Conservation (phyloP, 2,888 invertebrate genomes). For the Aporophyla lueneburgensis region DNA sequence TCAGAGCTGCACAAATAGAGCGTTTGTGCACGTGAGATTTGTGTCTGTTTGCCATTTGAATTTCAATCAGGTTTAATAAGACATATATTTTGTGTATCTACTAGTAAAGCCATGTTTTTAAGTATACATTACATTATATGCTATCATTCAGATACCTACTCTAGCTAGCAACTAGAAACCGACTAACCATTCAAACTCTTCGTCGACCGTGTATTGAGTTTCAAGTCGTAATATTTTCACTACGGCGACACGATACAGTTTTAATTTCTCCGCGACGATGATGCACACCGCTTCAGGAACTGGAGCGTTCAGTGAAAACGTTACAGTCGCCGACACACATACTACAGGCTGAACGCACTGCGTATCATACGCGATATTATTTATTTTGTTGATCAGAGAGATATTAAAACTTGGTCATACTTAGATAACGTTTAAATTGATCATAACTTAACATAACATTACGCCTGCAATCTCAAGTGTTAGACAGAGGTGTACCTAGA, state of each 20-base stretch:
- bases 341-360: conserved; percentile 15
- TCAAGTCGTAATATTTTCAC: conserved; percentile 30
- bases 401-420: background rate
- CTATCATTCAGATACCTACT: background rate
- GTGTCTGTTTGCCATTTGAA: background rate
- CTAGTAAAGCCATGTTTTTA: too few species aligned
- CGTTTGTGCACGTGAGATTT: background rate
- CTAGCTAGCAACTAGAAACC: background rate
- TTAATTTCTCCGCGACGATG: conserved; percentile 54
- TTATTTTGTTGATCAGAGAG: background rate
- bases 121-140: too few species aligned
- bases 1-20: background rate
- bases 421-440: background rate
- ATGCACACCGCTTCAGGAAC: conserved; percentile 55
- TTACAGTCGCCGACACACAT: conserved; percentile 27
- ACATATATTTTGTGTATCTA: too few species aligned
- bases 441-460: background rate
- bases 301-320: conserved; percentile 71
- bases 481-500: too few species aligned
- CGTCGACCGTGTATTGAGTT: conserved; percentile 10
- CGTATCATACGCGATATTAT: background rate
- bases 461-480: background rate
- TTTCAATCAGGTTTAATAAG: background rate
- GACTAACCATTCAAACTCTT: background rate
- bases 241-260: conserved; percentile 25